These are phyloP conservation scores for Aphelinus atriplicis DNA, from an alignment of 1,140 invertebrate genomes.

Conservation along the genomic window DNA sequence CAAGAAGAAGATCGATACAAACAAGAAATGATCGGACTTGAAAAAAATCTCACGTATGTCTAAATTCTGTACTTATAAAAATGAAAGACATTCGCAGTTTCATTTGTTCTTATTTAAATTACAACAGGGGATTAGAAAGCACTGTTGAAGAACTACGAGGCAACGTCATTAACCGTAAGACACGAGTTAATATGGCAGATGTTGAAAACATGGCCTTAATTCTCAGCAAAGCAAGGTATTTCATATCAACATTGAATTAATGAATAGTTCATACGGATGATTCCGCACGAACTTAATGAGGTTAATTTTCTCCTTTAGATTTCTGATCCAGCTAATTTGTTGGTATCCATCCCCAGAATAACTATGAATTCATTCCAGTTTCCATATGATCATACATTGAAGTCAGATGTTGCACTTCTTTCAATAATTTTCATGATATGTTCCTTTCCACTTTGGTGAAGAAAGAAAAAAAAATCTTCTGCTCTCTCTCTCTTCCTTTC, in stretches of 20 bases:
- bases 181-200: slow-evolving; percentile 94
- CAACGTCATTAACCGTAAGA: slow-evolving; percentile 94
- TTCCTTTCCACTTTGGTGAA: too few relatives aligned
- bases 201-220: slow-evolving; percentile 96
- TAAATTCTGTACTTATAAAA: not conserved
- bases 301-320: too few relatives aligned
- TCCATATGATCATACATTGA: too few relatives aligned
- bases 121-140: slow-evolving; percentile 84
- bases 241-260: not conserved
- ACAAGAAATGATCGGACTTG: slow-evolving; percentile 88
- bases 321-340: too few relatives aligned
- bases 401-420: too few relatives aligned
- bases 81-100: not conserved
- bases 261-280: too few relatives aligned
- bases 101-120: not conserved
- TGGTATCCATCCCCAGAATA: too few relatives aligned
- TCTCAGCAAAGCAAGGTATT: slow-evolving; percentile 82
- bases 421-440: too few relatives aligned
- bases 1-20: slow-evolving; percentile 88
- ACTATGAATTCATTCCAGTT: too few relatives aligned
- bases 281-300: too few relatives aligned
- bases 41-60: slow-evolving; percentile 86
- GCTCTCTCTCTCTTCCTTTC: too few relatives aligned
- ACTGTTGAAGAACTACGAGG: slow-evolving; percentile 94
- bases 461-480: too few relatives aligned